Base-by-base conservation (phyloP, 2,888 invertebrate species). In the Papilio demoleus region DNA sequence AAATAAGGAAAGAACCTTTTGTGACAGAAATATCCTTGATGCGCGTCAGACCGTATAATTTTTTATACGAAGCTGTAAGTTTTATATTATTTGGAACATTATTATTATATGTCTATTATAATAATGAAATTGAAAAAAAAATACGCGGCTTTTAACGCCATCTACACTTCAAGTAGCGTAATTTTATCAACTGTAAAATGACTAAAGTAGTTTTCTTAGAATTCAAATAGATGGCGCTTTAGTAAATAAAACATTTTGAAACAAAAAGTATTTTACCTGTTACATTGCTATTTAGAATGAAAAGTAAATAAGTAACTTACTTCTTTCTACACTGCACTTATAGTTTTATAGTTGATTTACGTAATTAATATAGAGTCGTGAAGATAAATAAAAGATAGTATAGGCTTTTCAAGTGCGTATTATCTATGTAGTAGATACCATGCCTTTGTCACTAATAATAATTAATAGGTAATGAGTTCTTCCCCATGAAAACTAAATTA, bases 171-270 rank as follows among this genome's bases (percentile, higher is more conserved):
- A 8, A 31, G 19, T 14, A 56, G 12, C 36, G 58, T 19, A 34
- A 9, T 36, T 59, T 19, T 3, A 34, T 58, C 17, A 1, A 34
- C 17, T 17, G 2, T 24, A 24, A 14, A 50, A 14, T 50, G 12
- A 50, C 14, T 14, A 24, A 31, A 58, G 9, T 1, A 19, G 36
- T 36, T 22, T 2, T 0, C 11, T 1, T 56, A 2, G 17, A 58
- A 31, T 0, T 38, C 5, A 59, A 36, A 59, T 59, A 59, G 59
- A 59, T 59, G 59, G 59, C 59, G 59, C 22, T 59, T 2, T 17
- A 1, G 9, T 0, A 4, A 50, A 50, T 12, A 14, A 12, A 24
- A 24, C 0, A 12, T n/a, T 19, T 45, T 17, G 8, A 42, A 19
- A 9, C 19, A 19, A 9, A 45, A 19, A 45, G 6, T 3, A 19